phyloP scores from a whole-genome alignment of 2,888 invertebrate genomes.

The Drosophila prolongata region DNA sequence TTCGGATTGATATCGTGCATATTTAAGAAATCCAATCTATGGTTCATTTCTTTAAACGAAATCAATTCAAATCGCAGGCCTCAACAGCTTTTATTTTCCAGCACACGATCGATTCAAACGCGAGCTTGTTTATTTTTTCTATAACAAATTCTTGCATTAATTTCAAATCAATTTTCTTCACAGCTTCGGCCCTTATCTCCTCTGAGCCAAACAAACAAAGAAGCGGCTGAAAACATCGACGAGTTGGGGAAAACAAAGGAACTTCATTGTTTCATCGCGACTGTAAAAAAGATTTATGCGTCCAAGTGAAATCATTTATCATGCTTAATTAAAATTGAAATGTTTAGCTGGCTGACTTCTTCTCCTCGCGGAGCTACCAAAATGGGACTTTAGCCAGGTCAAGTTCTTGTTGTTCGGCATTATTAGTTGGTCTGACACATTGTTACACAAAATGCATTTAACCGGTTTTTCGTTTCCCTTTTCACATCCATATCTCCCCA shows the following conservation, averaged over 20 bases:
- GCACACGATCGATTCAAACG: slow-evolving; percentile 69
- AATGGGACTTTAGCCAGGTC: slow-evolving; percentile 40
- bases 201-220: slow-evolving; percentile 35
- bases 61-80: slow-evolving; percentile 75
- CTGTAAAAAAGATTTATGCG: slow-evolving; percentile 82
- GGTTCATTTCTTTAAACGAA: slow-evolving; percentile 69
- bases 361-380: slow-evolving; percentile 38
- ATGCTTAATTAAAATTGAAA: slow-evolving; percentile 83
- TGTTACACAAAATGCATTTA: slow-evolving; percentile 79
- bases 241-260: slow-evolving; percentile 64
- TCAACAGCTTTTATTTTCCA: slow-evolving; percentile 67
- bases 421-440: slow-evolving; percentile 73
- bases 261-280: slow-evolving; percentile 80
- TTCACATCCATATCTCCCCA: slow-evolving; percentile 1
- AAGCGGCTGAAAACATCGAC: slow-evolving; percentile 25
- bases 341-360: slow-evolving; percentile 68
- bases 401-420: slow-evolving; percentile 47
- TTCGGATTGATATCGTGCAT: slow-evolving; percentile 54
- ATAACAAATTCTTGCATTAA: slow-evolving; percentile 83
- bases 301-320: slow-evolving; percentile 82
- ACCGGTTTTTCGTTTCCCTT: slow-evolving; percentile 62
- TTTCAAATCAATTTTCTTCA: slow-evolving; percentile 84
- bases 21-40: slow-evolving; percentile 53
- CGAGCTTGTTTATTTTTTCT: slow-evolving; percentile 79
- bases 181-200: slow-evolving; percentile 77